Conservation (phyloP, 1,140 invertebrate species). For the Drosophila littoralis region DNA sequence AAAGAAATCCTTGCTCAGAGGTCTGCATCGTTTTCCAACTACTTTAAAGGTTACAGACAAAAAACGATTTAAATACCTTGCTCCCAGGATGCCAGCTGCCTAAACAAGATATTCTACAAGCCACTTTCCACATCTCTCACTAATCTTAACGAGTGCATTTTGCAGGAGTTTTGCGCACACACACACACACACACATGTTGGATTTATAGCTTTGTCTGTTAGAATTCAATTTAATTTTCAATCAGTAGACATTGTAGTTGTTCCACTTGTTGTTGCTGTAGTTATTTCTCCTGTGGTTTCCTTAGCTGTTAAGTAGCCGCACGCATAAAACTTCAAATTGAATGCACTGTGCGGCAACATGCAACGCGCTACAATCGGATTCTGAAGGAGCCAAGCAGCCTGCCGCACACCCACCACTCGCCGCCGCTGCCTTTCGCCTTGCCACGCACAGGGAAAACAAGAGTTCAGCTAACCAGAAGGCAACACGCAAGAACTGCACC, state of each 20-base stretch:
- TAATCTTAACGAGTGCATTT: conserved; percentile 2
- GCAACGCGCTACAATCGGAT: neutral
- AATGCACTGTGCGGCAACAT: conserved; percentile 9
- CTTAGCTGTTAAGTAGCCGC: conserved; percentile 43
- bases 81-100: neutral
- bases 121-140: neutral
- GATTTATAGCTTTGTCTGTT: conserved; percentile 3
- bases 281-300: conserved; percentile 20
- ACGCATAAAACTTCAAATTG: conserved; percentile 48
- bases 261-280: conserved; percentile 12
- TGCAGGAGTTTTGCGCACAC: neutral
- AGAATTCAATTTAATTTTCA: conserved; percentile 49
- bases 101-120: neutral
- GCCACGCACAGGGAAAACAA: conserved; percentile 38
- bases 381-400: conserved; percentile 1
- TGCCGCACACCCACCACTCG: neutral
- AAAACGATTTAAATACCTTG: no score
- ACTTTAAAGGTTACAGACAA: no score
- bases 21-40: no score
- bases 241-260: conserved; percentile 39
- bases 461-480: conserved; percentile 77
- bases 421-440: neutral
- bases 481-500: conserved; percentile 71
- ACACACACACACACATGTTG: neutral
- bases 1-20: no score